These are phyloP conservation scores for Idaea biselata DNA, from an alignment of 2,888 invertebrate species.

Conservation along the genomic window DNA sequence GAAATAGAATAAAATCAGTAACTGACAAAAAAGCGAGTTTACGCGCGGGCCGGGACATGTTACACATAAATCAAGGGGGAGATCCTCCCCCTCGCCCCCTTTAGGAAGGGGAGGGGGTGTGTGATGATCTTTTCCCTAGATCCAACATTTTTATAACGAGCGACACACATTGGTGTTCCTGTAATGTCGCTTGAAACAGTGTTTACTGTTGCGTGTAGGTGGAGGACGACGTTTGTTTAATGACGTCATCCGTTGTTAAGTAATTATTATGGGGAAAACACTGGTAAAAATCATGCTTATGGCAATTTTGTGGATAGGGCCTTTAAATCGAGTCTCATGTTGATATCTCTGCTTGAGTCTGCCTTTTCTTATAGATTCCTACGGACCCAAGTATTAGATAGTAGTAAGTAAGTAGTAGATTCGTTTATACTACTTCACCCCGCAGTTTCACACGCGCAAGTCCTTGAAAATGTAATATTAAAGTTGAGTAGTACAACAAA, in stretches of 20 bases:
- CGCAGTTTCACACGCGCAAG: too few relatives aligned
- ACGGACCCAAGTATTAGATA: too few relatives aligned
- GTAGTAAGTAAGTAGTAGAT: too few relatives aligned
- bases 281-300: too few relatives aligned
- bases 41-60: conserved; percentile 73
- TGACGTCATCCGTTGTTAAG: not conserved
- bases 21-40: conserved; percentile 74
- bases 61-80: conserved; percentile 77
- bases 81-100: conserved; percentile 47
- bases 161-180: conserved; percentile 55
- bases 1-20: conserved; percentile 71
- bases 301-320: too few relatives aligned
- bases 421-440: too few relatives aligned
- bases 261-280: not conserved
- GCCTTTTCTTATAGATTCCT: too few relatives aligned
- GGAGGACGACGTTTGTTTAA: not conserved
- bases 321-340: too few relatives aligned
- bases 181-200: conserved; percentile 35
- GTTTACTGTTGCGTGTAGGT: not conserved
- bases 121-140: conserved; percentile 75
- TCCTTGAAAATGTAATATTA: too few relatives aligned
- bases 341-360: too few relatives aligned
- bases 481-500: too few relatives aligned
- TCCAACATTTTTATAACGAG: conserved; percentile 79
- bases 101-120: conserved; percentile 40